Evolutionary conservation across 2,888 invertebrate species (phyloP).

Genomic region (Melieria omissa): DNA sequence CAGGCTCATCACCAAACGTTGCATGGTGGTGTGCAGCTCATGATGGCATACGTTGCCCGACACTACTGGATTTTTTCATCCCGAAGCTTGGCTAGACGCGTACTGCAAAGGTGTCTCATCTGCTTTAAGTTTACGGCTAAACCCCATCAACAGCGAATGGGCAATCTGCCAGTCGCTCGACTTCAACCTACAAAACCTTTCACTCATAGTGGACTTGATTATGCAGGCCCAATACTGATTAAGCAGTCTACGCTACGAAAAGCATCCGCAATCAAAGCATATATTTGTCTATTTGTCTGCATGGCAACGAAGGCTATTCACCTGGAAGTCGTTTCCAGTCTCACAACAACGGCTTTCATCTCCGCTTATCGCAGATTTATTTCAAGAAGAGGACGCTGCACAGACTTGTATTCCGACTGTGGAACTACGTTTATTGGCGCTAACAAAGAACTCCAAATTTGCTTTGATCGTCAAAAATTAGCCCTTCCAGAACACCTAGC

Average conservation of each 20-base stretch:
- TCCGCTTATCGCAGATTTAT: slow-evolving; percentile 37
- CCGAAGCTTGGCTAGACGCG: slow-evolving; percentile 25
- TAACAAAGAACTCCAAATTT: slow-evolving; percentile 17
- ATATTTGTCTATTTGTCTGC: slow-evolving; percentile 42
- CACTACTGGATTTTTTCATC: slow-evolving; percentile 35
- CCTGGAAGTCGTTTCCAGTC: slow-evolving; percentile 41
- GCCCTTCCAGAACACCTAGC: slow-evolving; percentile 13
- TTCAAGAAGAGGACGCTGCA: slow-evolving; percentile 13
- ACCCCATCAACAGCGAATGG: slow-evolving; percentile 33
- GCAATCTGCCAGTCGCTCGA: slow-evolving; percentile 33
- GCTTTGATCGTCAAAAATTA: slow-evolving; percentile 12
- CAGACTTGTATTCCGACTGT: slow-evolving; percentile 26
- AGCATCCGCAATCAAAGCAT: slow-evolving; percentile 33
- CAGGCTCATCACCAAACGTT: slow-evolving; percentile 29
- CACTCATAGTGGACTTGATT: slow-evolving; percentile 42
- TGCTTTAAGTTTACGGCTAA: slow-evolving; percentile 31
- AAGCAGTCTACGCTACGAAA: slow-evolving; percentile 36
- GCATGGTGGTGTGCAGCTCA: slow-evolving; percentile 34
- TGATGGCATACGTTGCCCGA: slow-evolving; percentile 30
- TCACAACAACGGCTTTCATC: slow-evolving; percentile 41
- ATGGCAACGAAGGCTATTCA: slow-evolving; percentile 41
- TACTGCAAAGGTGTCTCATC: slow-evolving; percentile 20
- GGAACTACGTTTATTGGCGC: slow-evolving; percentile 30
- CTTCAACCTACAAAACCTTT: slow-evolving; percentile 38
- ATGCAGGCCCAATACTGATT: slow-evolving; percentile 39